Conservation (phyloP, 2,113 vertebrate species). For the Chaetodon auriga region DNA sequence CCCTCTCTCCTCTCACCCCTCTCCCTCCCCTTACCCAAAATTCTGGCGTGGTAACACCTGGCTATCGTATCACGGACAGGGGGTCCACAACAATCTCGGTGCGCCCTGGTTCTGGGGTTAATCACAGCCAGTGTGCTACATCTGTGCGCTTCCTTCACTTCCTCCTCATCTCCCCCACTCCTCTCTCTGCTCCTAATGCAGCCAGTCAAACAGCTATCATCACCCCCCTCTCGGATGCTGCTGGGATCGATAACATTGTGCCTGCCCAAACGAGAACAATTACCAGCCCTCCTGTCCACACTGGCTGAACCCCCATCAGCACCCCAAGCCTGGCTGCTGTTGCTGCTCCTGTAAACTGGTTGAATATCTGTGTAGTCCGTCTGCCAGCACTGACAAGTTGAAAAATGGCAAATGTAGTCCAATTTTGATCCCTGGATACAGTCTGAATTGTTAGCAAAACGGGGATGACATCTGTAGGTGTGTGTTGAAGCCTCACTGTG, state of each 20-base stretch:
- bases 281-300: constrained; percentile 62
- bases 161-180: constrained; percentile 19
- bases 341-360: constrained; percentile 11
- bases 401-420: constrained; percentile 26
- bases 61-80: background rate
- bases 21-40: constrained; percentile 2
- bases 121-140: constrained; percentile 55
- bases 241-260: constrained; percentile 78
- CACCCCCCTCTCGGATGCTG: constrained; percentile 65
- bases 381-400: background rate
- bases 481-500: constrained; percentile 18
- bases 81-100: constrained; percentile 20
- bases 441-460: constrained; percentile 7
- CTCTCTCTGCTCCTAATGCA: constrained; percentile 29
- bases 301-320: constrained; percentile 52
- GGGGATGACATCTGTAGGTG: background rate
- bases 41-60: constrained; percentile 28
- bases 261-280: constrained; percentile 73
- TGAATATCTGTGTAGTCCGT: constrained; percentile 8
- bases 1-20: constrained; percentile 5
- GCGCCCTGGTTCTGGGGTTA: constrained; percentile 36
- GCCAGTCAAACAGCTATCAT: constrained; percentile 58
- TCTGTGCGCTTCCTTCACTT: constrained; percentile 39
- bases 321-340: background rate
- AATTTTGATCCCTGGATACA: constrained; percentile 14